Percentiles rank a stretch among this genome's conserved stretches.
Conservation (phyloP, 1,140 invertebrate species). For the Philopotamus ludificatus region DNA sequence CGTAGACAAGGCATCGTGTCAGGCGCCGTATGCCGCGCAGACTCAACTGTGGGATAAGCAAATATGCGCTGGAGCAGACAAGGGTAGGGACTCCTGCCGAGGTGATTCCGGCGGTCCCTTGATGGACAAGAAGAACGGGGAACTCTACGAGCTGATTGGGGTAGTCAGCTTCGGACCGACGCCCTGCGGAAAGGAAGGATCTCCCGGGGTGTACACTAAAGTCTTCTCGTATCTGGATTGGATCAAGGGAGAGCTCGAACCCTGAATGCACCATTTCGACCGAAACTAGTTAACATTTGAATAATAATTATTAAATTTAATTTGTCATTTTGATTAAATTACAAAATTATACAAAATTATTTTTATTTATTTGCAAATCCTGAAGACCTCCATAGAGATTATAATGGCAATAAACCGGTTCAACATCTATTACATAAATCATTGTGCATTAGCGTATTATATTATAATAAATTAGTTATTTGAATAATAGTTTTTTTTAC, state of each 20-base stretch:
- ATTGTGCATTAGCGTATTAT: too few species aligned
- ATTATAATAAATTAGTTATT: too few species aligned
- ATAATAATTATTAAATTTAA: too few species aligned
- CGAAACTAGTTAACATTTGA: too few species aligned
- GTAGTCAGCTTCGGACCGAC: constrained; percentile 63
- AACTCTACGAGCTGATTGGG: constrained; percentile 47
- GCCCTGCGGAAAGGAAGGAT: constrained; percentile 55
- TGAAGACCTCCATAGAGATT: too few species aligned
- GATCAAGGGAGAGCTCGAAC: constrained; percentile 52
- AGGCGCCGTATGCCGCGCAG: constrained; percentile 39
- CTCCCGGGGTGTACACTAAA: constrained; percentile 64
- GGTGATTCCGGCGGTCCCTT: constrained; percentile 60
- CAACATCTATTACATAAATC: too few species aligned
- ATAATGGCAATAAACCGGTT: too few species aligned
- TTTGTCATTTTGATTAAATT: too few species aligned
- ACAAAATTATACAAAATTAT: too few species aligned
- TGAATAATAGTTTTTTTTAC: too few species aligned
- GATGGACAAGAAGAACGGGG: constrained; percentile 56
- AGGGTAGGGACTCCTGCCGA: constrained; percentile 55
- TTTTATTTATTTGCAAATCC: too few species aligned
- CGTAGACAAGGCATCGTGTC: constrained; percentile 31
- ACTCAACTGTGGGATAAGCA: constrained; percentile 56
- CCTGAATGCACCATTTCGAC: constrained; percentile 42
- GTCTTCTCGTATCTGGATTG: constrained; percentile 58
- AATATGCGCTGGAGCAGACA: constrained; percentile 64